Base-by-base conservation (phyloP, 2,797 vertebrate species). In the Halcyon smyrnensis region DNA sequence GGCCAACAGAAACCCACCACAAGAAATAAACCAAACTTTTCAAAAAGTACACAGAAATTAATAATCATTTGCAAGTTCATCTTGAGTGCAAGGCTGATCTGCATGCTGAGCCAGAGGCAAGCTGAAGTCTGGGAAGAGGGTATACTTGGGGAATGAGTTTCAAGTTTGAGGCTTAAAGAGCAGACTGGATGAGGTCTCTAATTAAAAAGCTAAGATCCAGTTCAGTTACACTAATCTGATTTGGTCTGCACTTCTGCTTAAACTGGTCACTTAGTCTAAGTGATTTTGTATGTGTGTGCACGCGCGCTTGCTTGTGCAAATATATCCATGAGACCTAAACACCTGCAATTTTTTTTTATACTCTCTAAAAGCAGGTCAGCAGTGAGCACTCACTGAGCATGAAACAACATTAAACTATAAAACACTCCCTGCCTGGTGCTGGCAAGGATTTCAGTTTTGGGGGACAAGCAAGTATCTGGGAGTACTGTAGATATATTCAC, bases 331-430 rank as follows among this genome's bases (percentile, higher is more conserved):
- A 90, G 51, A 63, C 56, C 77, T 53, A 82, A 91, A 95, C 74
- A 93, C 54, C 90, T 91, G 90, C 63, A 60, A 17, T 48, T 54
- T 76, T 51, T 84, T 74, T 84, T 69, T 36, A 76, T 39, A 79
- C 10, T n/a, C 34, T 90, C 63, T 79, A 30, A 88, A 91, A 94
- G 51, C 56, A 91, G 80, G 86, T 96, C 83, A 94, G 77, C 62
- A 79, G 56, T 48, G 50, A 97, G 76, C 68, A 83, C 34, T 96
- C 94, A 93, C 68, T 94, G 82, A 53, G 87, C 84, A 67, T 71
- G 89, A 95, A 96, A 96, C 30, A 80, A 67, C 87, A 86, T 91
- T 83, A 80, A 92, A 84, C 25, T 89, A 34, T 65, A 51, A 83
- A 95, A 80, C 3, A 4, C 10, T 78, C 41, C n/a, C 51, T 79